These are phyloP conservation scores for Gallinago nigripennis DNA, from an alignment of 2,797 vertebrate genomes.

Conservation along the genomic window DNA sequence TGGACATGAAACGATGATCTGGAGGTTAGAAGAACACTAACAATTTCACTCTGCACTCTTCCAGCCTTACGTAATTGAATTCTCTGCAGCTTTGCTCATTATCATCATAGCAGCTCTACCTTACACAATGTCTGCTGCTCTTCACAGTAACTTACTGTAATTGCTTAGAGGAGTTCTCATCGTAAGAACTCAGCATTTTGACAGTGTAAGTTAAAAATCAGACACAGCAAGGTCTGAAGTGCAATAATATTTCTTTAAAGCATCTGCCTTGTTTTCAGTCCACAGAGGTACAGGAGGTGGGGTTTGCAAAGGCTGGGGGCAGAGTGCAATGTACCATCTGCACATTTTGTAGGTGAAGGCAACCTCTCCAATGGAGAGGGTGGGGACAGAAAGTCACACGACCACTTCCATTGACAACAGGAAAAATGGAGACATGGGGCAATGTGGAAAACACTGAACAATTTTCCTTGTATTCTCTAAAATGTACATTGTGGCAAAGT, in stretches of 20 bases:
- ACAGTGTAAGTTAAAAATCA: not conserved
- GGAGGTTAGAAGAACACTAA: not conserved
- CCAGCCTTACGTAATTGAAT: not conserved
- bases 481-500: not conserved
- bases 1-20: not conserved
- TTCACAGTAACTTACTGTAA: not conserved
- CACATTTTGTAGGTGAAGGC: not conserved
- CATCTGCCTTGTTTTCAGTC: not conserved
- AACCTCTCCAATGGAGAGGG: not conserved
- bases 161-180: not conserved
- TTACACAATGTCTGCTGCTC: not conserved
- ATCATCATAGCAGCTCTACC: not conserved
- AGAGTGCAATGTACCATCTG: not conserved
- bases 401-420: not conserved
- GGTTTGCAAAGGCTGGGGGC: rapidly evolving
- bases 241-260: not conserved
- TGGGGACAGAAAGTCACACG: not conserved
- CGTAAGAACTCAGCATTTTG: not conserved
- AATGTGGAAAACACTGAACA: not conserved
- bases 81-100: not conserved
- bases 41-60: not conserved
- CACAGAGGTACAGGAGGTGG: not conserved
- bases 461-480: not conserved
- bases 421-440: not conserved
- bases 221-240: not conserved